Conservation (phyloP, 2,888 invertebrate species). For the Patella pellucida region DNA sequence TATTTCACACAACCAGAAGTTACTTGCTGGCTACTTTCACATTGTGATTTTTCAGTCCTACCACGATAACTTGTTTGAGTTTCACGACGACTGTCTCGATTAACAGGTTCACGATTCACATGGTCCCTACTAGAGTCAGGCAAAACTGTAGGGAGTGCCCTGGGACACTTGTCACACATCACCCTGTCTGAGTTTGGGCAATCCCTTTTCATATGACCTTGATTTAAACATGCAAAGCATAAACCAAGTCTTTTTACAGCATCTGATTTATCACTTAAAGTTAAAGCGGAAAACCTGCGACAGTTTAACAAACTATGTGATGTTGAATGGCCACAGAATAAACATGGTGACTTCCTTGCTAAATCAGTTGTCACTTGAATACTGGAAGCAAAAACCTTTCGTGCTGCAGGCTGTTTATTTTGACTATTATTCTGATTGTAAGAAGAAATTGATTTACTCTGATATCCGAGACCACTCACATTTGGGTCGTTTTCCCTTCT, state of each 20-base stretch:
- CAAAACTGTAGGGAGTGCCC: neutral
- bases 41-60: neutral
- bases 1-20: neutral
- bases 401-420: neutral
- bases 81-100: neutral
- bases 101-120: neutral
- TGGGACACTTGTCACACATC: neutral
- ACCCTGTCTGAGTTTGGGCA: neutral
- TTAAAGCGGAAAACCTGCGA: neutral
- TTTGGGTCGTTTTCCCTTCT: neutral
- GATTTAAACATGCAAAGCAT: neutral
- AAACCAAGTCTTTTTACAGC: neutral
- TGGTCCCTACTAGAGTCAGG: neutral
- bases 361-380: neutral
- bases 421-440: neutral
- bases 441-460: neutral
- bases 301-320: neutral
- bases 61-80: neutral
- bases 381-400: neutral
- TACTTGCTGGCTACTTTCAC: neutral
- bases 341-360: neutral
- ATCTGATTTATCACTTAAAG: neutral
- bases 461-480: neutral
- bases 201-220: neutral
- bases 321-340: neutral